Evolutionary conservation across 2,797 vertebrate species (phyloP).

Genomic region (Bradypus variegatus): DNA sequence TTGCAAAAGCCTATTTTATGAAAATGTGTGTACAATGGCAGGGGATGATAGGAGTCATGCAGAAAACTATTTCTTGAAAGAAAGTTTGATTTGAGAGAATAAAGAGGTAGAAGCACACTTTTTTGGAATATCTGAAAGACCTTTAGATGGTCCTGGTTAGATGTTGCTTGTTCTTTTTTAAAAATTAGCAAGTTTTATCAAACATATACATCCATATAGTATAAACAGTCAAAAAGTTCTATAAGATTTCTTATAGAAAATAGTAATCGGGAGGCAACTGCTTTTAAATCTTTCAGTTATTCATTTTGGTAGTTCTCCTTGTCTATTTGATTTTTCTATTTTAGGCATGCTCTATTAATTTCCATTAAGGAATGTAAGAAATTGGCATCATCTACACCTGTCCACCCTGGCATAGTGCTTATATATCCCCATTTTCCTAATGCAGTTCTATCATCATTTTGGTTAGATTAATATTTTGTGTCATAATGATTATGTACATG

Average conservation of each 20-base stretch:
- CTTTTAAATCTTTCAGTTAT: not conserved
- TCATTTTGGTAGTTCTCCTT: constrained; percentile 2
- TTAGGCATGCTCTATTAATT: not conserved
- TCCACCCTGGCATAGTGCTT: not conserved
- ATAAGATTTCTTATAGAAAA: not conserved
- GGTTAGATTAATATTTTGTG: not conserved
- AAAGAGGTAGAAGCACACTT: not conserved
- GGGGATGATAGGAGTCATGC: not conserved
- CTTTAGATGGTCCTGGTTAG: not conserved
- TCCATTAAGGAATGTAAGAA: not conserved
- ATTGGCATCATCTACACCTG: not conserved
- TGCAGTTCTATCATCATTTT: not conserved
- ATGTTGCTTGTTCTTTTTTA: not conserved
- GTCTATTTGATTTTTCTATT: not conserved
- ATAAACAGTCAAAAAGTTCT: not conserved
- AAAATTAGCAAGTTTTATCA: constrained; percentile 4
- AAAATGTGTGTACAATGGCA: not conserved
- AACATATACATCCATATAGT: not conserved
- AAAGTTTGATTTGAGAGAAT: not conserved
- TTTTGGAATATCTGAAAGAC: not conserved
- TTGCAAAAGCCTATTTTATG: not conserved
- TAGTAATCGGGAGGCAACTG: not conserved
- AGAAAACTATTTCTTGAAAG: not conserved
- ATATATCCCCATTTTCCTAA: not conserved
- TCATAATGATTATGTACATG: not conserved